Conservation (phyloP, 1,140 invertebrate species). For the Pogonomyrmex californicus region DNA sequence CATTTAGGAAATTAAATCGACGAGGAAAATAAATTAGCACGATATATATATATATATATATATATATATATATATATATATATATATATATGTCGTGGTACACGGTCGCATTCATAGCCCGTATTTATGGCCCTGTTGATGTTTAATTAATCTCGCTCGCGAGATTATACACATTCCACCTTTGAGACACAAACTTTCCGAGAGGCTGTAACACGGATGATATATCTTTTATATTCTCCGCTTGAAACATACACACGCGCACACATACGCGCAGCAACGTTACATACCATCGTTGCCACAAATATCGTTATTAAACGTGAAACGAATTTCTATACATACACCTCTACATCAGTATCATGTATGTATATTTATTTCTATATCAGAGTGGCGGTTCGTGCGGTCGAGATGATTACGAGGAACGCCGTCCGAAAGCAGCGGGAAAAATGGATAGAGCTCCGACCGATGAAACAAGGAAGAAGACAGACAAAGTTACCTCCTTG, state of each 20-base stretch:
- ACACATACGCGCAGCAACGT: conserved; percentile 8
- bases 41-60: too few species aligned
- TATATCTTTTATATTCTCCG: conserved; percentile 33
- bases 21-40: background rate
- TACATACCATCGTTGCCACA: background rate
- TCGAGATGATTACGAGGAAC: background rate
- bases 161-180: background rate
- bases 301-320: conserved; percentile 32
- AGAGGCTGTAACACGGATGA: conserved; percentile 1
- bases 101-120: background rate
- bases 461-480: background rate
- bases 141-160: conserved; percentile 2
- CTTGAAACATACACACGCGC: background rate
- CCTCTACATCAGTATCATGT: conserved; percentile 21
- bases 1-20: background rate
- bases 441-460: background rate
- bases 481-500: conserved; percentile 10
- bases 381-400: conserved; percentile 30
- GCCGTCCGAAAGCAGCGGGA: background rate
- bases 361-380: background rate
- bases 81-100: background rate
- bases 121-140: background rate
- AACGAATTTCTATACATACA: conserved; percentile 9
- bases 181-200: background rate
- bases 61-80: too few species aligned